Conservation (phyloP, 2,113 vertebrate species). For the Odontesthes bonariensis region DNA sequence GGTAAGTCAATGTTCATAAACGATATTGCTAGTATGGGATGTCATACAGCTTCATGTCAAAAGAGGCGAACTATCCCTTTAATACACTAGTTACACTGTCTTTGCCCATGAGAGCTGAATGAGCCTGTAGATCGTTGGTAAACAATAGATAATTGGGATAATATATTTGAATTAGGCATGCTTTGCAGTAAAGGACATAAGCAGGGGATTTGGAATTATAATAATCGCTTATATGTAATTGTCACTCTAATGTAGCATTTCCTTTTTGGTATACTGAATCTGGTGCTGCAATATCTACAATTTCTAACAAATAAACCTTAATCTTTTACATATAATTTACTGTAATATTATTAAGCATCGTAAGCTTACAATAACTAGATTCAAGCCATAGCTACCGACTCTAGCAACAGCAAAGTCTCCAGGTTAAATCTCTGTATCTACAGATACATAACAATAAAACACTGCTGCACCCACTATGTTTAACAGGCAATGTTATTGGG, state of each 20-base stretch:
- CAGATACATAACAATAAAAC: slow-evolving; percentile 28
- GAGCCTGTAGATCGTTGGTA: slow-evolving; percentile 65
- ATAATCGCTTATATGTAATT: slow-evolving; percentile 60
- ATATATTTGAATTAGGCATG: slow-evolving; percentile 64
- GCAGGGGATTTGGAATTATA: slow-evolving; percentile 51
- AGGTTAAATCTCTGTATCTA: slow-evolving; percentile 13
- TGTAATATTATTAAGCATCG: slow-evolving; percentile 3
- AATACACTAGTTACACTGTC: slow-evolving; percentile 65
- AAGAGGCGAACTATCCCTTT: too few species aligned
- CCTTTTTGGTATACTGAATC: slow-evolving; percentile 34
- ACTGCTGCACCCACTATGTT: background rate
- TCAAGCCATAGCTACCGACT: slow-evolving; percentile 43
- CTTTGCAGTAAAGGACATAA: slow-evolving; percentile 59
- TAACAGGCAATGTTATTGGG: background rate
- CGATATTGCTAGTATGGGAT: too few species aligned
- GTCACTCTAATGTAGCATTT: slow-evolving; percentile 30
- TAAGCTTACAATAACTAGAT: slow-evolving; percentile 26
- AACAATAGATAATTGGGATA: slow-evolving; percentile 72
- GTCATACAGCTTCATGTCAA: too few species aligned
- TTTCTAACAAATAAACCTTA: slow-evolving; percentile 22
- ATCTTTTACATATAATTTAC: slow-evolving; percentile 28
- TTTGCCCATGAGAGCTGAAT: slow-evolving; percentile 66
- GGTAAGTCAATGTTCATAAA: too few species aligned
- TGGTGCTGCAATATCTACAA: background rate
- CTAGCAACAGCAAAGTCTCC: slow-evolving; percentile 39